Base-by-base conservation (phyloP, 2,888 invertebrate species). In the Stenichneumon culpator region DNA sequence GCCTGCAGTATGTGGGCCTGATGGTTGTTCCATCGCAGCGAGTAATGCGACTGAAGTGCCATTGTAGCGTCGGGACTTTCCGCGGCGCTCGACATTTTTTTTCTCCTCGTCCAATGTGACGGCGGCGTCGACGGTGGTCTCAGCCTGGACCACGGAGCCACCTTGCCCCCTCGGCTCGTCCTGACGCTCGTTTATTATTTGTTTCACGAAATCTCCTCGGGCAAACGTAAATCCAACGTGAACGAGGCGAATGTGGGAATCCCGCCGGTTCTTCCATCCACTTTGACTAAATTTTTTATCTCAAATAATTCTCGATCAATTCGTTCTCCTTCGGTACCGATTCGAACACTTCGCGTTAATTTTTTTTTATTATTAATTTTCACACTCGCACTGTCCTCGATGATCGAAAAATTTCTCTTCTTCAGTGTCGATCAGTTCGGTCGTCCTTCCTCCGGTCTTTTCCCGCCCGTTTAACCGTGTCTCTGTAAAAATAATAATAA, bases 21-120 rank as follows among this genome's bases (percentile, higher is more conserved):
- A 95, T 98, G 98, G 95, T 98, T 98, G 95, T 98, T 98, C 98
- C 98, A 98, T 94, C 98, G 96, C 92, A 98, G 95, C 93, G 98
- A 98, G 95, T 98, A 98, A 94, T 98, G 98, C 93, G 98, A 97
- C 94, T 97, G 96, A 83, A 94, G 93, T 91, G 94, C 93, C 91
- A 94, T 94, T 28, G 86, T 84, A 87, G 91, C 91, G 90, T 92
- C 93, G 87, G 93, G 93, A 90, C 93, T 93, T 80, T 91, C 92
- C 86, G 90, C 90, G 90, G 90, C 88, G 90, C 92, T 92, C 89
- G 93, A 93, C 93, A 93, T 93, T 86, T 90, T 93, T 90, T 89
- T 87, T 87, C 88, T 77, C 79, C 88, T 77, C 74, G 81, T 83
- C 79, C 82, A 67, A 67, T 79, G 83, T 86, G 86, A 69, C 70